These are phyloP conservation scores for Myiagra hebetior DNA, from an alignment of 2,113 vertebrate species.

Conservation along the genomic window DNA sequence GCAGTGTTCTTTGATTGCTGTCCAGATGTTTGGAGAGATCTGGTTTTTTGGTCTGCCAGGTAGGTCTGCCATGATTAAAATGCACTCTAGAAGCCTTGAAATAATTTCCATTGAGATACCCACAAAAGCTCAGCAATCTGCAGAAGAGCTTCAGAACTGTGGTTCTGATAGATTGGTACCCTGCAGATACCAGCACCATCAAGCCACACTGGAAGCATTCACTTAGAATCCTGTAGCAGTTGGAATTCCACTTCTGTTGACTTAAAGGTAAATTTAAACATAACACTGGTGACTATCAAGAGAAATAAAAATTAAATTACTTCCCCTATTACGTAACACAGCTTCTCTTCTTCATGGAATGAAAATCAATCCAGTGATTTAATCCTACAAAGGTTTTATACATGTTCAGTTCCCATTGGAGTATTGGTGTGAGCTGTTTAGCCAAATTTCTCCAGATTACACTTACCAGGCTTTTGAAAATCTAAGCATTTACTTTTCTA, in stretches of 20 bases:
- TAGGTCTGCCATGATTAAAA: neutral
- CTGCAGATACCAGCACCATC: neutral
- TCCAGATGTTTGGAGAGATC: constrained; percentile 26
- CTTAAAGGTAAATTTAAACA: neutral
- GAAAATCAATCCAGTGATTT: neutral
- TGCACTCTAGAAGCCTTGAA: neutral
- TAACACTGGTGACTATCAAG: neutral
- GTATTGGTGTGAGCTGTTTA: neutral
- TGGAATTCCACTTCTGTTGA: neutral
- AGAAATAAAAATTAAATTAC: neutral
- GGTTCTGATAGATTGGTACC: neutral
- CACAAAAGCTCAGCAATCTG: neutral
- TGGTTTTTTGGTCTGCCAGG: neutral
- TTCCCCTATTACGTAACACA: neutral
- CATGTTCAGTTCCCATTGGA: neutral
- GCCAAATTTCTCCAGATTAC: neutral
- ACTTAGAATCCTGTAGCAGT: neutral
- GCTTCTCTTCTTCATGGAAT: neutral
- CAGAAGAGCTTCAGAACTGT: neutral
- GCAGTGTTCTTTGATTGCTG: constrained; percentile 26
- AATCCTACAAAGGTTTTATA: neutral
- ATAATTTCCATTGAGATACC: neutral
- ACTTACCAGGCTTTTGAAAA: neutral
- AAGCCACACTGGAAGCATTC: neutral
- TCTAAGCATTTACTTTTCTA: neutral